phyloP scores from a whole-genome alignment of 2,888 invertebrate species.

The Orchesella flavescens region DNA sequence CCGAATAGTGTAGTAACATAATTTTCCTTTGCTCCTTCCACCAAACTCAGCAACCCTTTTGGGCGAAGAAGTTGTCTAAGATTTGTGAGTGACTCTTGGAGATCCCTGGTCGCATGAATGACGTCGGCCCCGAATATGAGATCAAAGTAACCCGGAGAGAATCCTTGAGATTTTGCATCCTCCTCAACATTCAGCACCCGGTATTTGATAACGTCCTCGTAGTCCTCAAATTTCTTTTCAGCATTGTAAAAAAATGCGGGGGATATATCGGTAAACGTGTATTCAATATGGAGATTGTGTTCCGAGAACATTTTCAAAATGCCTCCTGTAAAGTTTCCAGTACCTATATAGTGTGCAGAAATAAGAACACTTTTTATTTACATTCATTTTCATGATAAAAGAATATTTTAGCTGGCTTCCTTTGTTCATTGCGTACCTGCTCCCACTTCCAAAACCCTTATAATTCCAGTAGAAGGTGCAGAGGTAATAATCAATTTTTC shows the following conservation, averaged over 20 bases:
- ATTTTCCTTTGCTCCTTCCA: slow-evolving; percentile 25
- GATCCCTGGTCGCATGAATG: slow-evolving; percentile 51
- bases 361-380: too few relatives aligned
- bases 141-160: slow-evolving; percentile 45
- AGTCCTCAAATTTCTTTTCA: slow-evolving; percentile 45
- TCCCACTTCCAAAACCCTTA: slow-evolving; percentile 39
- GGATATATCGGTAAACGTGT: slow-evolving; percentile 46
- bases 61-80: slow-evolving; percentile 40
- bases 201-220: slow-evolving; percentile 29
- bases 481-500: slow-evolving; percentile 27
- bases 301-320: slow-evolving; percentile 7
- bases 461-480: slow-evolving; percentile 30
- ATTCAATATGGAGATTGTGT: slow-evolving; percentile 1
- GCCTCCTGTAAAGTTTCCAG: slow-evolving; percentile 21
- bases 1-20: slow-evolving; percentile 50
- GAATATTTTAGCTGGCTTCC: too few relatives aligned
- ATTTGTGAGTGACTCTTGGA: slow-evolving; percentile 30
- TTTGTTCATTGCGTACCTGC: slow-evolving; percentile 47
- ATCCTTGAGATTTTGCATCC: slow-evolving; percentile 50
- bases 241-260: slow-evolving; percentile 19
- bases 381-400: too few relatives aligned
- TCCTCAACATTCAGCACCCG: slow-evolving; percentile 57
- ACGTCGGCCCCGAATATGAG: slow-evolving; percentile 42
- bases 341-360: slow-evolving; percentile 38
- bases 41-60: slow-evolving; percentile 32